Evolutionary conservation across 2,113 vertebrate species (phyloP), one percentile per base, ranked within the genome.

Genomic region (Clarias macrocephalus): DNA sequence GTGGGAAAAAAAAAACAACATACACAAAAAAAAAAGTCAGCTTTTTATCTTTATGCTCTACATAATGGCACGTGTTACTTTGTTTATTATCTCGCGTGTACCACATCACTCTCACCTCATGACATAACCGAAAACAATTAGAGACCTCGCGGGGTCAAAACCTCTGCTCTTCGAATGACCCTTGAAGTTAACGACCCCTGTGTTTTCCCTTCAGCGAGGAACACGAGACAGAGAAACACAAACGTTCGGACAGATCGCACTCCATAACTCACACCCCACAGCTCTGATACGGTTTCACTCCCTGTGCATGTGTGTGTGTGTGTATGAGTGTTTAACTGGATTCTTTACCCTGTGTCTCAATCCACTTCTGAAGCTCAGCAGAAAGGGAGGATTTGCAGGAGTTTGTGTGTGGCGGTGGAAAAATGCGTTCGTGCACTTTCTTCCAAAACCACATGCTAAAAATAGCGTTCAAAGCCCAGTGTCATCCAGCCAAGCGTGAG

Each of bases 391-490:
- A 80, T 77, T 80, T 85, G 59, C 83, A 88, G 87, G 87, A 79
- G 30, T 77, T 87, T 87, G 81, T 80, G 88, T 84, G 90, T 70
- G 86, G 90, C 76, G 90, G 77, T 79, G 84, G 86, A 88, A 87
- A 86, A 85, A 87, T 86, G 84, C 82, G 25, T 72, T 80, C 70
- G 88, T 77, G 82, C 88, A 89, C 82, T 85, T 87, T 89, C 84
- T 82, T 88, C 77, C 56, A 81, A 89, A 89, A 88, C 88, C 90
- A 25, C 88, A 65, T 42, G 56, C 88, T 89, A 91, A 89, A 91
- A 91, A 91, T 91, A 91, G 90, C 19, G 15, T 89, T 89, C 88
- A 89, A 89, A 89, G 89, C 76, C 70, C 79, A 79, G 87, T 52
- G 82, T 87, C 83, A 66, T 86, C 82, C 84, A 87, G 86, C 86